Percentiles rank a stretch among this genome's conserved stretches.
These are phyloP conservation scores for Galaxias olidus DNA, from an alignment of 2,797 vertebrate genomes.

Conservation along the genomic window DNA sequence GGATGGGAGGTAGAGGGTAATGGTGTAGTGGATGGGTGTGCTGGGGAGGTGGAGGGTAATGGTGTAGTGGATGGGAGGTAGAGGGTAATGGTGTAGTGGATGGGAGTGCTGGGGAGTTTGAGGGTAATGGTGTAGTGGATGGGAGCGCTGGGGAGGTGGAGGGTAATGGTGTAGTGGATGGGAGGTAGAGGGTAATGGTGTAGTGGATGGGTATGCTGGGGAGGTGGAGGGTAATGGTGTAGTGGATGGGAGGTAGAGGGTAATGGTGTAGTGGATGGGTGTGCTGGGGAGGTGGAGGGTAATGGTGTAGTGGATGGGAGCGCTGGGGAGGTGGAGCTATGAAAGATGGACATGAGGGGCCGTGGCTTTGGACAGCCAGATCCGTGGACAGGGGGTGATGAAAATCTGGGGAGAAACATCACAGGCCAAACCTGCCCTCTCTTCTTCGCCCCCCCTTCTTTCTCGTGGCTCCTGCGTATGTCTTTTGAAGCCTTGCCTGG, in stretches of 20 bases:
- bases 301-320: constrained; percentile 28
- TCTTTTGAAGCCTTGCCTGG: constrained; percentile 51
- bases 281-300: background rate
- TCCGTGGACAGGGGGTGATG: too few species aligned
- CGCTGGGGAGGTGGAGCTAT: background rate
- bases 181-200: constrained; percentile 18
- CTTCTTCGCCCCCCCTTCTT: constrained; percentile 41
- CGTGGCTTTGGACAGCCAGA: background rate
- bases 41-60: too few species aligned
- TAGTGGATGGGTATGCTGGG: background rate
- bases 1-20: too few species aligned
- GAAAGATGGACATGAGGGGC: too few species aligned
- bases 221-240: constrained; percentile 28
- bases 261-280: background rate
- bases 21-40: too few species aligned
- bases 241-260: background rate
- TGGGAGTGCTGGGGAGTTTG: constrained; percentile 32
- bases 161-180: constrained; percentile 11
- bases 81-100: too few species aligned
- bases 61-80: too few species aligned
- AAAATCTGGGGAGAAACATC: constrained; percentile 20
- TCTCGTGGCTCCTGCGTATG: constrained; percentile 32
- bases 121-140: too few species aligned
- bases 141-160: constrained; percentile 32
- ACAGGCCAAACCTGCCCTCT: constrained; percentile 46